These are phyloP conservation scores for Hypomesus transpacificus DNA, from an alignment of 2,113 vertebrate species.

Conservation along the genomic window DNA sequence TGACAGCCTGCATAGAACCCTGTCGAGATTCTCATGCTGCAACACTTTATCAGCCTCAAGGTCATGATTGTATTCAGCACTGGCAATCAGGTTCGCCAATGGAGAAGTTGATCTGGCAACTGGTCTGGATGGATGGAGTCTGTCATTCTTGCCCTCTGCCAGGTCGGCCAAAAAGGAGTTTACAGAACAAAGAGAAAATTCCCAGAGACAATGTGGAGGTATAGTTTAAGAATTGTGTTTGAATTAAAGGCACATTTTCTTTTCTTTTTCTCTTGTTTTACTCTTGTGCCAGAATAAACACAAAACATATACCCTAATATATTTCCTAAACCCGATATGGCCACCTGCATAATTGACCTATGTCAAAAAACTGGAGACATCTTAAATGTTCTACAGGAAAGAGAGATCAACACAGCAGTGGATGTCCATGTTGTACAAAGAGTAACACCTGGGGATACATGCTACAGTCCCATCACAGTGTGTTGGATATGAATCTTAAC, in stretches of 20 bases:
- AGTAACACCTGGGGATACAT: conserved; percentile 59
- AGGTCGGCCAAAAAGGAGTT: neutral
- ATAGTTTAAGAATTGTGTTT: too few species aligned
- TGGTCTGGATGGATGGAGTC: conserved; percentile 26
- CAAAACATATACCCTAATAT: conserved; percentile 14
- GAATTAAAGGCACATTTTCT: too few species aligned
- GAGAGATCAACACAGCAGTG: conserved; percentile 50
- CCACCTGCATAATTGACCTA: conserved; percentile 56
- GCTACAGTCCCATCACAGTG: conserved; percentile 29
- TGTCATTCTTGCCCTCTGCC: neutral
- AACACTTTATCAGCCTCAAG: conserved; percentile 20
- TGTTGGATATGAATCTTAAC: conserved; percentile 65
- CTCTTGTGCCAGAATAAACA: conserved; percentile 1
- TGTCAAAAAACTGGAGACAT: conserved; percentile 63
- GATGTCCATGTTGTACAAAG: conserved; percentile 59
- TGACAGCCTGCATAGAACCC: conserved; percentile 27
- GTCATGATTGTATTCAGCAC: conserved; percentile 41
- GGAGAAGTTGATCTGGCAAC: conserved; percentile 45
- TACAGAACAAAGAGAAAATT: too few species aligned
- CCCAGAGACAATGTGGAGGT: too few species aligned
- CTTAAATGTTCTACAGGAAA: conserved; percentile 55
- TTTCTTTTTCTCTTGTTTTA: conserved; percentile 34
- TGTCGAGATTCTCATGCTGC: conserved; percentile 18
- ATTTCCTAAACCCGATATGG: conserved; percentile 24
- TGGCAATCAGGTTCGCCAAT: conserved; percentile 37